phyloP scores from a whole-genome alignment of 1,140 invertebrate genomes.

The Drosophila varians region DNA sequence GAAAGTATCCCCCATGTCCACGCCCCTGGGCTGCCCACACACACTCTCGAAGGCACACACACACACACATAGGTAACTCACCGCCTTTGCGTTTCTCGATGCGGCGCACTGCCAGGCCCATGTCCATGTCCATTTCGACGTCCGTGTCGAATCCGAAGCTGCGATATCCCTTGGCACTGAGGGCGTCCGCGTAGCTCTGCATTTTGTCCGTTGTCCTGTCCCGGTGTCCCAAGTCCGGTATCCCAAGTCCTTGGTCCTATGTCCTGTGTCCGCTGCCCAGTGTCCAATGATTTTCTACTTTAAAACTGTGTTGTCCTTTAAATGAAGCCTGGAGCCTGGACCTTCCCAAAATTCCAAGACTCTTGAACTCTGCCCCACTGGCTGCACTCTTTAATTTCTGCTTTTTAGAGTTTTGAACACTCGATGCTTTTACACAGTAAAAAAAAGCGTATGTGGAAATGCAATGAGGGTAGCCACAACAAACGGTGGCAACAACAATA shows the following conservation, averaged over 20 bases:
- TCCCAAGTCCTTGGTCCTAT: no score
- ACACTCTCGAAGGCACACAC: background rate
- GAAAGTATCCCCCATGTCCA: background rate
- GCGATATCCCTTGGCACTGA: conserved; percentile 74
- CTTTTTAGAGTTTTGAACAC: background rate
- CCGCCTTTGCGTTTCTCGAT: conserved; percentile 77
- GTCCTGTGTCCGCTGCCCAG: no score
- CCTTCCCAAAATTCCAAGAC: background rate
- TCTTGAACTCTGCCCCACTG: background rate
- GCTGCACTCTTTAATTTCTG: background rate
- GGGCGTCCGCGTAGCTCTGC: conserved; percentile 78
- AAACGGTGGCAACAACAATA: conserved; percentile 42
- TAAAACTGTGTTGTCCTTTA: background rate
- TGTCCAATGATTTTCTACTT: background rate
- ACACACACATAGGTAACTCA: conserved; percentile 40
- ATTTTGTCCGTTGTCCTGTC: conserved; percentile 29
- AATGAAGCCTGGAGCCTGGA: background rate
- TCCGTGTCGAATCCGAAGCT: conserved; percentile 82
- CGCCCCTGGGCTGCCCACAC: background rate
- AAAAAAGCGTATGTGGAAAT: conserved; percentile 16
- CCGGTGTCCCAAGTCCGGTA: no score
- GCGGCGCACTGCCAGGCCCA: conserved; percentile 56
- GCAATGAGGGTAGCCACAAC: conserved; percentile 27
- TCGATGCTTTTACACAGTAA: conserved; percentile 15
- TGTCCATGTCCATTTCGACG: conserved; percentile 81